These are phyloP conservation scores for Aquila chrysaetos DNA, from an alignment of 2,797 vertebrate species.

Conservation along the genomic window DNA sequence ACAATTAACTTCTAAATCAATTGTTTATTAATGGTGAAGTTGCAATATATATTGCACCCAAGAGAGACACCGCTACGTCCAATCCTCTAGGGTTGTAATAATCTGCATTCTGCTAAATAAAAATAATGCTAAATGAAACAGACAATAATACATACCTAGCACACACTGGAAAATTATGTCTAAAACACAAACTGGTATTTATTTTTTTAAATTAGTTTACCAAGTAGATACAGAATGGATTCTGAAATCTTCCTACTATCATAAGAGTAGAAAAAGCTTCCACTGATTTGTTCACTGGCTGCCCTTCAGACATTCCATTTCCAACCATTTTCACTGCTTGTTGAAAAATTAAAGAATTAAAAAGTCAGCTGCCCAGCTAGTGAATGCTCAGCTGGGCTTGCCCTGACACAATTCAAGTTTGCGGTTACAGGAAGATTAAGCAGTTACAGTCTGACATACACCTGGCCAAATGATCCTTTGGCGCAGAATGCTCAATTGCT, in stretches of 20 bases:
- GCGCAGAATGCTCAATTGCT: background rate
- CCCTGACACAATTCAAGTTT: background rate
- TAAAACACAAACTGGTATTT: background rate
- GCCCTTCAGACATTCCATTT: background rate
- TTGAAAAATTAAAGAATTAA: background rate
- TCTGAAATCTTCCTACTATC: background rate
- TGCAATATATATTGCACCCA: background rate
- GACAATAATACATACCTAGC: background rate
- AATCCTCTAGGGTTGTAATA: background rate
- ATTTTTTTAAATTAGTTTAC: background rate
- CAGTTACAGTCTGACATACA: background rate
- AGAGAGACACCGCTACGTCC: background rate
- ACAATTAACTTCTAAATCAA: conserved; percentile 11
- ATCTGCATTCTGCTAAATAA: background rate
- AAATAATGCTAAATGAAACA: background rate
- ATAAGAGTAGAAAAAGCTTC: background rate
- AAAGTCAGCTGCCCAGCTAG: background rate
- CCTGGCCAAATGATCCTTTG: background rate
- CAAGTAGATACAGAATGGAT: background rate
- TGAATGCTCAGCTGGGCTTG: background rate
- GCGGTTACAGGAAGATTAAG: background rate
- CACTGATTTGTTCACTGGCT: background rate
- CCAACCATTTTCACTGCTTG: background rate
- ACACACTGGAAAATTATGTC: background rate
- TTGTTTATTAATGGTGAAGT: conserved; percentile 20